Base-by-base conservation (phyloP, 2,888 invertebrate genomes). In the Heliothis peltigera region DNA sequence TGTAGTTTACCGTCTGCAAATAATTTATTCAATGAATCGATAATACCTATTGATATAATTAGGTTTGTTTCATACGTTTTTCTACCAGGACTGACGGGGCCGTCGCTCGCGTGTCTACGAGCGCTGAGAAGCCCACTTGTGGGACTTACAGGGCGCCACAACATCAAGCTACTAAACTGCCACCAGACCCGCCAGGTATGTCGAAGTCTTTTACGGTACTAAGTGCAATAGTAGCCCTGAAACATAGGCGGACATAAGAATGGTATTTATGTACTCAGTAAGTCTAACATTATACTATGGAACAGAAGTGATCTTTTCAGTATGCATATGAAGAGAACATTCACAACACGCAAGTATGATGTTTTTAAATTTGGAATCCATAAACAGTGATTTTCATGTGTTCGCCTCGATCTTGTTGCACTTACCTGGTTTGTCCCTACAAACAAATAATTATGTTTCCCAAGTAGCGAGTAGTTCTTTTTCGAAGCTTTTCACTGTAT, bases 181-280 rank as follows among this genome's bases (percentile, higher is more conserved):
- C 94, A 3, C 94, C 94, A 0, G 94, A 95, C 15, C 95, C 95
- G 22, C 93, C 95, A 84, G 94, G 94, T 94, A 81, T 15, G 49
- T 10, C 10, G 10, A 10, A 28, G 28, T 1, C 1, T n/a, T n/a
- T n/a, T n/a, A n/a, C n/a, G n/a, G n/a, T n/a, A n/a, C n/a, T n/a
- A n/a, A n/a, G n/a, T n/a, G n/a, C n/a, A n/a, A n/a, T n/a, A n/a
- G n/a, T n/a, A n/a, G n/a, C n/a, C n/a, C n/a, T n/a, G n/a, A n/a
- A n/a, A n/a, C n/a, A n/a, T n/a, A n/a, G n/a, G n/a, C n/a, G n/a
- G n/a, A n/a, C n/a, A n/a, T n/a, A n/a, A n/a, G n/a, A n/a, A n/a
- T n/a, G n/a, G n/a, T n/a, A n/a, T n/a, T n/a, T n/a, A n/a, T n/a
- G n/a, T n/a, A n/a, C n/a, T n/a, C n/a, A n/a, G n/a, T n/a, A n/a